Evolutionary conservation across 2,888 invertebrate species (phyloP), one percentile per base, ranked within the genome.

Genomic region (Drosophila gaucha): DNA sequence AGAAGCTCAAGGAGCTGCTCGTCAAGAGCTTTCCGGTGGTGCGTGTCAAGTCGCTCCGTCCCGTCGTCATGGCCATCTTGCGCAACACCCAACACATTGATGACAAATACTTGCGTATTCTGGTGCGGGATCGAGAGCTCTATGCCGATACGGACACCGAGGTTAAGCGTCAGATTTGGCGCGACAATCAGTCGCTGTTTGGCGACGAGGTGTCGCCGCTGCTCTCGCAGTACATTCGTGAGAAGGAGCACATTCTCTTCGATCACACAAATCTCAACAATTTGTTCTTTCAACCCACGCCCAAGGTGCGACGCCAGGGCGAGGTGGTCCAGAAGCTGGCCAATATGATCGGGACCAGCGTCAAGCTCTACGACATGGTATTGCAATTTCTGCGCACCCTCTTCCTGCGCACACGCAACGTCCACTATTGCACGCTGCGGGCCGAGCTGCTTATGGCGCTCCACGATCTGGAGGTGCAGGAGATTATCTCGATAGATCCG

Each of bases 141-240:
- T 99, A 99, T 90, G 95, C 96, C 78, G 98, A 97, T 78, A 98
- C 98, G 12, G 97, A 98, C 74, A 98, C 98, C 0, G 98, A 98
- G 93, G 98, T 99, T 0, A 99, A 98, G 90, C 93, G 98, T 36
- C 99, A 99, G 91, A 99, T 99, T 83, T 99, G 99, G 99, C 96
- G 98, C 88, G 98, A 98, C 86, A 98, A 99, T 91, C 98, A 99
- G 90, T 96, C 97, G 2, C 92, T 99, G 31, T 99, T 99, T 92
- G 98, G 98, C 14, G 98, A 99, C 91, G 99, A 99, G 93, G 98
- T 99, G 0, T 98, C 98, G 0, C 99, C 99, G 0, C 92, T 99
- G 33, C 93, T 99, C 28, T 97, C 97, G 80, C 96, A 97, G 90
- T 99, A 99, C 84, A 98, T 97, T 38, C 95, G 96, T 77, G 98